Evolutionary conservation across 2,888 invertebrate genomes (phyloP), one percentile per base, ranked within the genome.

Genomic region (Drosophila kuntzei): DNA sequence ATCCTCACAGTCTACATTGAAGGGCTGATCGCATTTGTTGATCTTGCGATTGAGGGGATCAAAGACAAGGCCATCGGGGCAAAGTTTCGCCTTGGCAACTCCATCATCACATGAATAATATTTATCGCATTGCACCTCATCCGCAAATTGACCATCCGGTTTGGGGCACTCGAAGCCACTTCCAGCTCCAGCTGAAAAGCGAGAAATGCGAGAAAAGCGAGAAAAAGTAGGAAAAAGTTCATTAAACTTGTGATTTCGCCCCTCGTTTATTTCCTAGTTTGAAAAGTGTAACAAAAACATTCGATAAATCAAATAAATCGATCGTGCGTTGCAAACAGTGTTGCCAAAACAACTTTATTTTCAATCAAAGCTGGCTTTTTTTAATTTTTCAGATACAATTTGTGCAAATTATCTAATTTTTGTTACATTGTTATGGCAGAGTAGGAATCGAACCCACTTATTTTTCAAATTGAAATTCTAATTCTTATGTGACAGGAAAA

Each of bases 1-100:
- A 91, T 97, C 97, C 54, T 96, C 97, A 89, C 98, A 98, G 91
- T 97, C 97, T 18, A 97, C 97, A 90, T 97, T 97, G 95, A 97
- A 97, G 90, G 97, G 96, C 90, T 97, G 97, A 93, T 98, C 98
- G 90, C 98, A 98, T 91, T 97, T 97, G 94, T 97, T 97, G 91
- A 96, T 94, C 93, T 97, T 97, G 87, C 97, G 95, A 91, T 96
- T 97, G 78, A 95, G 93, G 0, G 95, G 96, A 93, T 98, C 97
- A 92, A 97, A 98, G 51, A 98, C 97, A 36, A 98, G 93, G 67
- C 98, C 98, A 91, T 98, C 98, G 5, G 97, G 96, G 89, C 98
- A 98, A 3, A 96, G 92, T 91, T 96, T 96, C 81, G 95, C 95
- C 74, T 93, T 95, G 32, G 96, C 94, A 0, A 93, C 92, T 5